Evolutionary conservation across 2,797 vertebrate species (phyloP).

Genomic region (Cyprinodon diabolis): DNA sequence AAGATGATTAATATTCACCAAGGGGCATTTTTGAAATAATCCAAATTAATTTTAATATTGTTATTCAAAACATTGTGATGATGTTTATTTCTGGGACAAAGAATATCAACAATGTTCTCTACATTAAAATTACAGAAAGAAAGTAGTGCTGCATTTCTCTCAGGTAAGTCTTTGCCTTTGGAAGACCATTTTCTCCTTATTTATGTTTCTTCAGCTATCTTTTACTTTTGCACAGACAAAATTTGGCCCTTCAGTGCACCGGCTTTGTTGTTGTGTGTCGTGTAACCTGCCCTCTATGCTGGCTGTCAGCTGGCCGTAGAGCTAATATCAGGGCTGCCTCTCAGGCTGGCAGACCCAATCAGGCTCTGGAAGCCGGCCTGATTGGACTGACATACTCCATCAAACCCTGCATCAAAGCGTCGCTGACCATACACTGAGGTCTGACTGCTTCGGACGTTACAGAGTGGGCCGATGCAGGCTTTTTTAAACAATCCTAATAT

Average conservation of each 20-base stretch:
- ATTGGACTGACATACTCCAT: conserved; percentile 88
- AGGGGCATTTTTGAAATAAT: neutral
- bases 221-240: conserved; percentile 60
- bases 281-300: conserved; percentile 71
- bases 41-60: neutral
- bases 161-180: conserved; percentile 27
- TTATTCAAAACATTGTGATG: neutral
- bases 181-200: conserved; percentile 51
- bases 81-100: neutral
- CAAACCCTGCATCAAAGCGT: conserved; percentile 78
- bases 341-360: conserved; percentile 84
- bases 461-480: conserved; percentile 51
- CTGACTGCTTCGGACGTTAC: conserved; percentile 75
- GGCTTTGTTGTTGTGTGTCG: conserved; percentile 67
- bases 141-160: conserved; percentile 22
- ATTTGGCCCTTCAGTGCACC: conserved; percentile 61
- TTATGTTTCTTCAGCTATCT: conserved; percentile 58
- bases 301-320: conserved; percentile 80
- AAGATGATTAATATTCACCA: neutral
- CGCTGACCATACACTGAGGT: conserved; percentile 73
- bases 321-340: conserved; percentile 83
- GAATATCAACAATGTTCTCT: too few relatives aligned
- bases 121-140: conserved; percentile 1
- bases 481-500: conserved; percentile 76
- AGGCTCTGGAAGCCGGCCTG: conserved; percentile 81